These are phyloP conservation scores for Ostrea denselamellosa DNA, from an alignment of 1,140 invertebrate species.

Conservation along the genomic window DNA sequence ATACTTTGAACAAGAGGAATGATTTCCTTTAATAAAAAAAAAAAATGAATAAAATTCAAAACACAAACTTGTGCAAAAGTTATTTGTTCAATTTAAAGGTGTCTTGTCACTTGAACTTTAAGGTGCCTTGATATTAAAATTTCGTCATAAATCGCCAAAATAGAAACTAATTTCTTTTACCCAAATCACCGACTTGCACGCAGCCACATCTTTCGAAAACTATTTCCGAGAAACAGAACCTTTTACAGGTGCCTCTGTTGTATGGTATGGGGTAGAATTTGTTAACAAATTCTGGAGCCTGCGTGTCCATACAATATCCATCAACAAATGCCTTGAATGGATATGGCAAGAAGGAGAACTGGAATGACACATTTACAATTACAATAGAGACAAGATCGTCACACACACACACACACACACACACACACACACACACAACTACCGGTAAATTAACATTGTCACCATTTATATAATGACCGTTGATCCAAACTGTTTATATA, in stretches of 20 bases:
- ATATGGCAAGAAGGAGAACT: conserved; percentile 13
- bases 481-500: no score
- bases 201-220: conserved; percentile 10
- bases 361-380: not conserved
- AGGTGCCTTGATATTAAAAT: no score
- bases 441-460: no score
- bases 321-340: conserved; percentile 29
- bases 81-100: no score
- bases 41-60: no score
- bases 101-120: no score
- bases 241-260: not conserved
- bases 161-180: not conserved
- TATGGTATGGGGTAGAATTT: not conserved
- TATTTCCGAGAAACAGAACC: not conserved
- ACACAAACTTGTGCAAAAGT: no score
- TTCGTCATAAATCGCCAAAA: not conserved
- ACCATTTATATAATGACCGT: no score
- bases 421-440: no score
- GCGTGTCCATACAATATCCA: not conserved
- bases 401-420: no score
- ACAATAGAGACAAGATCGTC: not conserved
- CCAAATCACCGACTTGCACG: conserved; percentile 8
- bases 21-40: not conserved
- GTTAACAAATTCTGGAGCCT: not conserved
- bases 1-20: conserved; percentile 18